phyloP scores from a whole-genome alignment of 64 coral and sea anemone species.

The Porites australiensis region DNA sequence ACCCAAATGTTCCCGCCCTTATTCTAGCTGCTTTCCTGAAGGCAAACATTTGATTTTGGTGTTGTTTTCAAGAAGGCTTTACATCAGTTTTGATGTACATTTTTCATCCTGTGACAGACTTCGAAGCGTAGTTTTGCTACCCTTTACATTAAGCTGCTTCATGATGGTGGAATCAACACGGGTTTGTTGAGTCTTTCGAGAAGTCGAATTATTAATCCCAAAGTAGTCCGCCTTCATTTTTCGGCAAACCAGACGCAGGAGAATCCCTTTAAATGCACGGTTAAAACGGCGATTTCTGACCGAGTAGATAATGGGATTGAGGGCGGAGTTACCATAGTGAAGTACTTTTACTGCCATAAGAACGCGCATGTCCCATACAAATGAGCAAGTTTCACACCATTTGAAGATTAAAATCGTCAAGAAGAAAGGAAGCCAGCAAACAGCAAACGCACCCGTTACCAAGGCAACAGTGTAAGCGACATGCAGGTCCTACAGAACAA shows the following conservation, averaged over 20 bases:
- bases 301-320: slow-evolving; percentile 86
- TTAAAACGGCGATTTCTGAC: slow-evolving; percentile 83
- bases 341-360: slow-evolving; percentile 85
- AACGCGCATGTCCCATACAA: slow-evolving; percentile 75
- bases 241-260: slow-evolving; percentile 36
- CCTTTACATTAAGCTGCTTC: background rate
- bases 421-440: slow-evolving; percentile 94
- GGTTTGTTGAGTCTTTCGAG: background rate
- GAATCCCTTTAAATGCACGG: slow-evolving; percentile 70
- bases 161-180: background rate
- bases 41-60: too few species aligned
- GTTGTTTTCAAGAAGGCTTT: background rate
- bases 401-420: slow-evolving; percentile 59
- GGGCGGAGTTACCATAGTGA: slow-evolving; percentile 87
- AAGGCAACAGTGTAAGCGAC: slow-evolving; percentile 91
- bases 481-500: slow-evolving; percentile 72
- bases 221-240: slow-evolving; percentile 12
- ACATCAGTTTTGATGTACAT: background rate
- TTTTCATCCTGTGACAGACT: background rate
- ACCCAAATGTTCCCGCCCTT: too few species aligned
- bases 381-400: slow-evolving; percentile 67
- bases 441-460: slow-evolving; percentile 75
- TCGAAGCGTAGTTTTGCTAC: background rate
- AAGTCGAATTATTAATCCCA: background rate
- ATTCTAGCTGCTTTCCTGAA: too few species aligned